Evolutionary conservation across 2,888 invertebrate genomes (phyloP), one percentile per base, ranked within the genome.

Genomic region (Macroteleia sp.): DNA sequence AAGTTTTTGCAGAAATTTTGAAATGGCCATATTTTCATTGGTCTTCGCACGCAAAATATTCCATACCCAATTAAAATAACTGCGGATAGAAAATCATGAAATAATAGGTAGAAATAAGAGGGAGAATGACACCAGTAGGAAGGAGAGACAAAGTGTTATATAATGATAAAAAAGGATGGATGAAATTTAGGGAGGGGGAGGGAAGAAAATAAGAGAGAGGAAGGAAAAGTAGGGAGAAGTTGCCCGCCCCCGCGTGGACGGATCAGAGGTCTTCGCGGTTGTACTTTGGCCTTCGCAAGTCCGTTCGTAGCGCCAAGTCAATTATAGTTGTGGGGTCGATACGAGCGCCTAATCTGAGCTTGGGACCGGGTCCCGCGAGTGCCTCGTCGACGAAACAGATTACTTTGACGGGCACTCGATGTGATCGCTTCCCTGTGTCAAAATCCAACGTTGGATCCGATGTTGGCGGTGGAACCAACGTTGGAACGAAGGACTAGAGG

Each of bases 361-460:
- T 28, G 46, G 14, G 41, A 39, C 52, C 66, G 41, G 57, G 48
- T 56, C 19, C 41, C 61, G 28, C 56, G 75, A 56, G 75, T 69
- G 62, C 50, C 69, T 30, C 42, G 75, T 76, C 44, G 75, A 62
- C 69, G 67, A 76, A 42, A 87, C 83, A 41, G 59, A 62, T 71
- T 46, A 62, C 71, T 41, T 62, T 56, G 88, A 88, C 87, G 88
- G 82, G 86, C 83, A 89, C 85, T 89, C 75, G 52, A 32, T 25
- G 50, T n/a, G n/a, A n/a, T n/a, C n/a, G n/a, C n/a, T n/a, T n/a
- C n/a, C n/a, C n/a, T n/a, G n/a, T n/a, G n/a, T n/a, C n/a, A n/a
- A n/a, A n/a, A n/a, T n/a, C n/a, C n/a, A n/a, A n/a, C n/a, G n/a
- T n/a, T n/a, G n/a, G n/a, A n/a, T n/a, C n/a, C n/a, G n/a, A n/a